phyloP scores from a whole-genome alignment of 1,140 invertebrate genomes.

The Habropoda laboriosa region DNA sequence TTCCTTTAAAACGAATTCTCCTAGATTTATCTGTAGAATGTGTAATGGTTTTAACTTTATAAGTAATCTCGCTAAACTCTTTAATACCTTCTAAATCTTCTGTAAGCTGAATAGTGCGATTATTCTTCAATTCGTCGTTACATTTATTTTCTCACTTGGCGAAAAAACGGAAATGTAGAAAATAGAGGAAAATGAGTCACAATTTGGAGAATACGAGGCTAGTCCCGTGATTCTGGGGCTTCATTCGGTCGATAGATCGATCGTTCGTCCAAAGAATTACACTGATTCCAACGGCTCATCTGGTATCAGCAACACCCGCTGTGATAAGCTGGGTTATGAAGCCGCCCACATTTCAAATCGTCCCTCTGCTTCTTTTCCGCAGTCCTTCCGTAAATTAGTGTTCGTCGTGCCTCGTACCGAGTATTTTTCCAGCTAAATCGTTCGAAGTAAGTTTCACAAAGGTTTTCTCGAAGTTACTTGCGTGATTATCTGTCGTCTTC shows the following conservation, averaged over 20 bases:
- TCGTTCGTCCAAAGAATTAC: constrained; percentile 22
- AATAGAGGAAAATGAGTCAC: background rate
- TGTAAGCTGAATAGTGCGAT: no score
- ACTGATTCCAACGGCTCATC: constrained; percentile 32
- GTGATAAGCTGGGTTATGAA: constrained; percentile 33
- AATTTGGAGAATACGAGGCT: constrained; percentile 12
- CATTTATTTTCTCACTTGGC: background rate
- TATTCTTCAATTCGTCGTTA: background rate
- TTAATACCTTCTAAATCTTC: background rate
- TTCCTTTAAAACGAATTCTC: background rate
- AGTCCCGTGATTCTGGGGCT: constrained; percentile 14
- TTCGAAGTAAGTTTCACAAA: background rate
- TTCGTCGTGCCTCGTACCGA: background rate
- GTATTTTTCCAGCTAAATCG: background rate
- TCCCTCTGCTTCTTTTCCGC: background rate
- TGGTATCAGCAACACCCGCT: constrained; percentile 46
- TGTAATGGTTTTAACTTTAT: background rate
- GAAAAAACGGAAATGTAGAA: no score
- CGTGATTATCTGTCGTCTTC: background rate
- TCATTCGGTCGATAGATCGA: constrained; percentile 38
- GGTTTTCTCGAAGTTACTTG: background rate
- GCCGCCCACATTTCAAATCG: constrained; percentile 45
- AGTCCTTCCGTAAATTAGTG: background rate
- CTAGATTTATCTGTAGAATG: no score
- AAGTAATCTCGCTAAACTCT: background rate